Evolutionary conservation across 2,113 vertebrate genomes (phyloP), one percentile per base, ranked within the genome.

Genomic region (Microcebus tavaratra): DNA sequence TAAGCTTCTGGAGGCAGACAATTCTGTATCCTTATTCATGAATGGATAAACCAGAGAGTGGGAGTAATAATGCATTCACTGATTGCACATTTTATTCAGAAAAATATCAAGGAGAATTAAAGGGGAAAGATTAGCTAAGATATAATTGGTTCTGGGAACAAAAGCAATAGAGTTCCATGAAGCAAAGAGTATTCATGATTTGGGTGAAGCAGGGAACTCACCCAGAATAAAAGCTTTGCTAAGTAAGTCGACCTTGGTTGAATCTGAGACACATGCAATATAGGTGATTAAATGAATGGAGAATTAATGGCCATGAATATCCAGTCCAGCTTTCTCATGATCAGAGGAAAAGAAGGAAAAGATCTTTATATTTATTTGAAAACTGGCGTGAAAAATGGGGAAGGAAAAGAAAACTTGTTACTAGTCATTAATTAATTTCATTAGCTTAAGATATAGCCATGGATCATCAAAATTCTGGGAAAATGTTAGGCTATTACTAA

Each of bases 161-260:
- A 90, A 97, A 86, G 85, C 72, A 86, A 95, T 95, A 72, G 67
- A 92, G 34, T 57, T 97, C 67, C 42, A 53, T 94, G 94, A 96
- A 96, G 85, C 91, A 96, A 86, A 91, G n/a, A 81, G 27, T 53
- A 57, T 34, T 95, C 61, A 61, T 79, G 72, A 78, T 82, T 97
- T 53, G 11, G 59, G n/a, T 79, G 73, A 96, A 79, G 50, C 25
- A 12, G 50, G 59, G 59, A 7, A 13, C 20, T 96, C 91, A 96
- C 68, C 97, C 85, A 75, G 88, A 96, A 94, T 92, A 88, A 97
- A 96, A 73, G 55, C 72, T 31, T 92, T 96, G 88, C n/a, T 95
- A 90, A 96, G 27, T 90, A 90, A 96, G 27, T 90, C 82, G 81
- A 82, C 91, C 80, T 67, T 63, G 36, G 36, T 82, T 94, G 96